Base-by-base conservation (phyloP, 1,140 invertebrate species). In the Fopius arisanus region DNA sequence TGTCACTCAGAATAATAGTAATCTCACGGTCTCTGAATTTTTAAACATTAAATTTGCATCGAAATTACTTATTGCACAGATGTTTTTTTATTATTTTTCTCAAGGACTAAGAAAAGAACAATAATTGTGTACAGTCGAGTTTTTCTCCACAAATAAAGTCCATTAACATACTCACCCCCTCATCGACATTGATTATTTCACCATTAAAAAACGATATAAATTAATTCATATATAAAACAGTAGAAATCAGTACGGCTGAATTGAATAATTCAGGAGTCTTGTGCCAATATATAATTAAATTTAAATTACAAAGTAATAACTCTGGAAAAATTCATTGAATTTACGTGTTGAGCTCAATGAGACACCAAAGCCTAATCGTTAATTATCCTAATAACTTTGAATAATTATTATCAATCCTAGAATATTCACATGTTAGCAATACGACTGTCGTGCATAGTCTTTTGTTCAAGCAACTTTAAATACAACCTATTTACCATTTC, bases 161-260 rank as follows among this genome's bases (percentile, higher is more conserved):
- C 54, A 26, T 59, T 59, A 59, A 59, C 5, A 59, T 14, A 59
- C 54, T 59, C 19, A 59, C 14, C 19, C 19, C 1, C 10, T 12
- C 19, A 59, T 10, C 23, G 19, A 28, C 54, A 59, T 26, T 26
- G 6, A 59, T 28, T 26, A 28, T 59, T 59, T 10, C 23, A 23
- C 6, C 54, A 59, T 26, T 43, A n/a, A 54, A 59, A 59, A 59
- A 59, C 54, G 6, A 59, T 59, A 59, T 14, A 59, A 59, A 59
- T 26, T 31, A 31, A 65, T 31, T 16, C 2, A 62, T 62, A 62
- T 62, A 62, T 26, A 65, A 65, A 65, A 65, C 29, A 65, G 62
- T 65, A 65, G 14, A 65, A 65, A 65, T 65, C 62, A 65, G 29
- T 65, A 65, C 26, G 62, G 33, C 62, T 65, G 62, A 65, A 65